phyloP scores from a whole-genome alignment of 1,140 invertebrate genomes.

The Daktulosphaira vitifoliae region DNA sequence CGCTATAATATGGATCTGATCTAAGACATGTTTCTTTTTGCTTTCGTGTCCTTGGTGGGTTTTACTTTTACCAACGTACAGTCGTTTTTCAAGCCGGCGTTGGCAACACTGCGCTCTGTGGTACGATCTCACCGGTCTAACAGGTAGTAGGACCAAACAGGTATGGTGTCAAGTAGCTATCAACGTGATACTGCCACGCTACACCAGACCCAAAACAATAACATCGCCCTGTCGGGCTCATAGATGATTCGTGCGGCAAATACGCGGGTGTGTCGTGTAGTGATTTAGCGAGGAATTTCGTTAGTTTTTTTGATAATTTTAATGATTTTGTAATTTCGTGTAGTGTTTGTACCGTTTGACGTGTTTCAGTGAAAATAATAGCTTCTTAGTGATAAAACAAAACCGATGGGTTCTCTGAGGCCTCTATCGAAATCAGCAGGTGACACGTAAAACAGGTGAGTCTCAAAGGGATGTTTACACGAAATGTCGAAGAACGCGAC shows the following conservation, averaged over 20 bases:
- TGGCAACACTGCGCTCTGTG: slow-evolving; percentile 9
- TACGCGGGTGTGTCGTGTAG: background rate
- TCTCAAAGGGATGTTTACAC: no score
- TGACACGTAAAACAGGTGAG: no score
- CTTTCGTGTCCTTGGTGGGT: background rate
- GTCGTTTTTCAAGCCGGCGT: background rate
- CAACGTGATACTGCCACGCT: slow-evolving; percentile 28
- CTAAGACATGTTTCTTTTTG: no score
- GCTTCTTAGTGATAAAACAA: no score
- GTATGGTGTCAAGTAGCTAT: slow-evolving; percentile 6
- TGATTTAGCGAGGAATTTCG: background rate
- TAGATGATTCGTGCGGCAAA: background rate
- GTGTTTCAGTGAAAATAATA: background rate
- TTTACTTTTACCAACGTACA: background rate
- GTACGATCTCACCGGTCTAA: slow-evolving; percentile 3
- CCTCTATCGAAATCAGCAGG: no score
- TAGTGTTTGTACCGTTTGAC: background rate
- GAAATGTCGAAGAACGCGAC: no score
- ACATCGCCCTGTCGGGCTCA: slow-evolving; percentile 9
- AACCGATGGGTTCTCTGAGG: no score
- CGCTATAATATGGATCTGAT: no score
- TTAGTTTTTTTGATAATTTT: slow-evolving; percentile 4
- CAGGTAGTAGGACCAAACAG: slow-evolving; percentile 18
- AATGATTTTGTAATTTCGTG: background rate
- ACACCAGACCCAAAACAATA: slow-evolving; percentile 25